Evolutionary conservation across 2,797 vertebrate genomes (phyloP).

Genomic region (Sebastes kiyomatsui): DNA sequence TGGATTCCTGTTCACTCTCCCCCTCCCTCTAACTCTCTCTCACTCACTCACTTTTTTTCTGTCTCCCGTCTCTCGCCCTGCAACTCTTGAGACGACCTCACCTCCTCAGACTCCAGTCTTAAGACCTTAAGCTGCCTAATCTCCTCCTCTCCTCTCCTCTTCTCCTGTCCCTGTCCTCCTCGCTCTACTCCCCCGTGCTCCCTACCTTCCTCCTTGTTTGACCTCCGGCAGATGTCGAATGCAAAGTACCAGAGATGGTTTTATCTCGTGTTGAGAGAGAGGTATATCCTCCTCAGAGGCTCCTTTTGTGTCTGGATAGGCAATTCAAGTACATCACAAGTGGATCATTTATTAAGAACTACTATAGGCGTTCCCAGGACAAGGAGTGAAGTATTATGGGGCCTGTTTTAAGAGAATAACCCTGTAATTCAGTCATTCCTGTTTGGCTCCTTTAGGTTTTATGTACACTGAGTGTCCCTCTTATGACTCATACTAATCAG

Average conservation of each 20-base stretch:
- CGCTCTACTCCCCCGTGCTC: neutral
- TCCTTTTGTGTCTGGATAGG: conserved; percentile 43
- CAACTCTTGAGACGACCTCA: conserved; percentile 47
- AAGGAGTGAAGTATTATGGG: conserved; percentile 46
- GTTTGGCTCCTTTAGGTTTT: conserved; percentile 22
- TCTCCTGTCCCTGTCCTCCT: conserved; percentile 9
- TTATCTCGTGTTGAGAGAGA: conserved; percentile 21
- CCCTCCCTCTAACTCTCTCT: neutral
- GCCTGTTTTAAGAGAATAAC: conserved; percentile 39
- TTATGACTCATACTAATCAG: conserved; percentile 16
- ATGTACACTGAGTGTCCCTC: conserved; percentile 3
- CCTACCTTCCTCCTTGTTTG: conserved; percentile 24
- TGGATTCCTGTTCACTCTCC: conserved; percentile 58
- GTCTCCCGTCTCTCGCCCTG: neutral
- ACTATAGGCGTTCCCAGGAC: conserved; percentile 26
- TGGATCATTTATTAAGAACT: conserved; percentile 44
- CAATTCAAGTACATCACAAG: conserved; percentile 46
- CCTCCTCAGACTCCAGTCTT: conserved; percentile 52
- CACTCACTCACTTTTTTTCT: neutral
- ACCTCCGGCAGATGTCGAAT: conserved; percentile 46
- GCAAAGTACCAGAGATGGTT: conserved; percentile 32
- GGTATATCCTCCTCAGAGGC: conserved; percentile 27
- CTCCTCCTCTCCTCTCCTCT: conserved; percentile 34
- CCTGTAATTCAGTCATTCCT: conserved; percentile 44
- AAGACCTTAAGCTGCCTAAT: conserved; percentile 64